Base-by-base conservation (phyloP, 2,888 invertebrate species). In the Hirtodrosophila duncani region DNA sequence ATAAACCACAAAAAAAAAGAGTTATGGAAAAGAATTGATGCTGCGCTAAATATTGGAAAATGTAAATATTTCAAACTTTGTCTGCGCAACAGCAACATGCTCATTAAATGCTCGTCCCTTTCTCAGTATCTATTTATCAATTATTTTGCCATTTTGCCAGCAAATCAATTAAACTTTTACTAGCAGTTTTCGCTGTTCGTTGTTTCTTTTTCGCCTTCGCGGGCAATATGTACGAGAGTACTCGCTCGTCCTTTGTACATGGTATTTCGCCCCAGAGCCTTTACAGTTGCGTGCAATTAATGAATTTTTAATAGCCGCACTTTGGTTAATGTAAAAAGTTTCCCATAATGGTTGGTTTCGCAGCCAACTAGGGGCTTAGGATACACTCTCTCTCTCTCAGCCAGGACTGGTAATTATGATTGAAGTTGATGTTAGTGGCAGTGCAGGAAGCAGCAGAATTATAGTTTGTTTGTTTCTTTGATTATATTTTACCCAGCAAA, bases 231-330 rank as follows among this genome's bases (percentile, higher is more conserved):
- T n/a, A n/a, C n/a, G n/a, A n/a, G n/a, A n/a, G n/a, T 30, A 2
- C 11, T 16, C 7, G 2, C 16, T 16, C n/a, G 13, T 3, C 6
- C 1, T 14, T 39, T 37, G 48, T 66, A 55, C 66, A 56, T 61
- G 41, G 29, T 61, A 44, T 65, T 63, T 61, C 30, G 20, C 14
- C n/a, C n/a, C n/a, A n/a, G n/a, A n/a, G 41, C 58, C 55, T 56
- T 55, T 38, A 26, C 46, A 46, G 72, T 61, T 72, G 71, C 77
- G 50, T 61, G 71, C 72, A 80, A 72, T 72, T 72, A 72, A 72
- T 72, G 72, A 79, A 72, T 72, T 72, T 72, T 72, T 72, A 72
- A 72, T 72, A 79, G 77, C 65, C 57, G 68, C 63, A 79, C 72
- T 72, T 72, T 68, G 80, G 71, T 72, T 72, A 72, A 72, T 72